Evolutionary conservation across 2,113 vertebrate genomes (phyloP).

Genomic region (Colius striatus): DNA sequence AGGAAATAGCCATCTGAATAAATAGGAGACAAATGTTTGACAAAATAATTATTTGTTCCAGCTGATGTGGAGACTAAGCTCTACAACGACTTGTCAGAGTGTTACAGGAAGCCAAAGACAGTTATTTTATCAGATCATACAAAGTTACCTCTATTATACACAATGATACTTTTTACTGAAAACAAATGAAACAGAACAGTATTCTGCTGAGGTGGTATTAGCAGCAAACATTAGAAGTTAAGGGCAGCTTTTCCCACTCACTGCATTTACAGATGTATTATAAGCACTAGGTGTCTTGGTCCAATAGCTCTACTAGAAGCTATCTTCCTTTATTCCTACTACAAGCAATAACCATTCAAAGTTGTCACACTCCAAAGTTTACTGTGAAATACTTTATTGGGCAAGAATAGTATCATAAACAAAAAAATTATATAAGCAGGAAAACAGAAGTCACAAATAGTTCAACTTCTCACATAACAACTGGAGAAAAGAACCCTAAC

Average conservation of each 20-base stretch:
- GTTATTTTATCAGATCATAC: not conserved
- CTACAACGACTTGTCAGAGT: not conserved
- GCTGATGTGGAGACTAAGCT: not conserved
- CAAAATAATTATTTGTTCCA: not conserved
- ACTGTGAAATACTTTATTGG: not conserved
- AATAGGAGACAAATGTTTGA: not conserved
- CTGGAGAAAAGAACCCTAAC: not conserved
- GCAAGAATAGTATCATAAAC: not conserved
- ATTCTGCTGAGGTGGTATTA: not conserved
- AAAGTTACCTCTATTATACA: not conserved
- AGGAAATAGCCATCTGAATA: not conserved
- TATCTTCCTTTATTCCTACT: not conserved
- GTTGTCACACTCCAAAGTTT: not conserved
- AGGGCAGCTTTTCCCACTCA: not conserved
- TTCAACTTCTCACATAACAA: not conserved
- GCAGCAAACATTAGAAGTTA: not conserved
- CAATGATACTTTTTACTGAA: not conserved
- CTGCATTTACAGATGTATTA: not conserved
- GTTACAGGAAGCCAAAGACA: not conserved
- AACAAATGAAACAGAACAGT: not conserved
- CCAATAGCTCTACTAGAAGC: not conserved
- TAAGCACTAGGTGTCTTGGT: not conserved
- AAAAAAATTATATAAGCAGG: not conserved
- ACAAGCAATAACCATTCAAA: not conserved
- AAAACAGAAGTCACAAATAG: not conserved